phyloP scores from a whole-genome alignment of 23 tunicate genomes.

The Aplidium turbinatum region DNA sequence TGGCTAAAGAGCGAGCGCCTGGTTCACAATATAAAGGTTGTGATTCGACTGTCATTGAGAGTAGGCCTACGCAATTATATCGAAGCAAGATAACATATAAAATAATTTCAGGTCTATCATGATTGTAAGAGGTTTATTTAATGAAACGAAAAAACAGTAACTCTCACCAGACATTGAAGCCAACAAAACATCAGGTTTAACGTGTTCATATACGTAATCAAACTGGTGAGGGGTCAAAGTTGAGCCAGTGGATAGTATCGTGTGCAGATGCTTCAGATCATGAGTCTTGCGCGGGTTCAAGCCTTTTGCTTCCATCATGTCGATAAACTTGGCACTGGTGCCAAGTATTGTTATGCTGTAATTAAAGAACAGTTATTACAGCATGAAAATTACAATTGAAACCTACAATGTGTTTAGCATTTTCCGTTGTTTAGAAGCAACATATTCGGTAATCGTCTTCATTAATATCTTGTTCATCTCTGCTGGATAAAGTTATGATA shows the following conservation, averaged over 20 bases:
- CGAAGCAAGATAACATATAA: too few species aligned
- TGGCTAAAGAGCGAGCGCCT: too few species aligned
- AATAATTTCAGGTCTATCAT: too few species aligned
- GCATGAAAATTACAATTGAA: too few species aligned
- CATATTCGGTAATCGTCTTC: neutral
- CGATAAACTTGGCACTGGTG: conserved; percentile 84
- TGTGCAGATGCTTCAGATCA: conserved; percentile 47
- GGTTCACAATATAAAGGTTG: too few species aligned
- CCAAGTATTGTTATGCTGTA: conserved; percentile 68
- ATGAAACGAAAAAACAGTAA: too few species aligned
- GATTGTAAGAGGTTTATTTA: too few species aligned
- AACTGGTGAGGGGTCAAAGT: conserved; percentile 85
- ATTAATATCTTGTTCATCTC: too few species aligned
- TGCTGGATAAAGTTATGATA: neutral
- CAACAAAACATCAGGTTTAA: conserved; percentile 61
- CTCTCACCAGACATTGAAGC: conserved; percentile 83
- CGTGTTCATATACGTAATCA: conserved; percentile 67
- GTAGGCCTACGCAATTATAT: too few species aligned
- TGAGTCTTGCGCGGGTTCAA: conserved; percentile 55
- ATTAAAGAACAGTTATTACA: neutral
- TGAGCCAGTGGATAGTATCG: conserved; percentile 93
- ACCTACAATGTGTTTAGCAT: too few species aligned
- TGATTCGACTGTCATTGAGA: too few species aligned
- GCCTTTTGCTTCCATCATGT: conserved; percentile 69
- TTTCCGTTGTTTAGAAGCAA: too few species aligned